Conservation (phyloP, 2,888 invertebrate species). For the Scaptodrosophila latifasciaeformis region DNA sequence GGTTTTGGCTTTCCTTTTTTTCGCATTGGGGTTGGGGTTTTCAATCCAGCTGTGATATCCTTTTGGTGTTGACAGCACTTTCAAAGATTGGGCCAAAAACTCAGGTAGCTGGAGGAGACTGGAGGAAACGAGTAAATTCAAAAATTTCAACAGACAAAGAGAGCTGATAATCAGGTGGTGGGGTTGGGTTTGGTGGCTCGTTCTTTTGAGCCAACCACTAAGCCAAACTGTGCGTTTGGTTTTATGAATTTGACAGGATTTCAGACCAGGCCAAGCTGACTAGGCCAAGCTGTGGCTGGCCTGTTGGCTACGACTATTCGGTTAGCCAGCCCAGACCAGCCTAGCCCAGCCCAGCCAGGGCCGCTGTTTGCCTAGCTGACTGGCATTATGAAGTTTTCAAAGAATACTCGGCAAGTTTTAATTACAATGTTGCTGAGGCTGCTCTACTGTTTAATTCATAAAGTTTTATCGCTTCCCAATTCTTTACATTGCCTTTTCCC, state of each 20-base stretch:
- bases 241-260: constrained; percentile 63
- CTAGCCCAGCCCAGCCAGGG: no score
- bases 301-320: no score
- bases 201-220: constrained; percentile 58
- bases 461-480: constrained; percentile 21
- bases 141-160: no score
- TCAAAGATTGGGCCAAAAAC: no score
- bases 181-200: constrained; percentile 10
- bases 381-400: constrained; percentile 56
- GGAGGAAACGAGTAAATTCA: constrained; percentile 2
- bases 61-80: constrained; percentile 47
- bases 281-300: constrained; percentile 2
- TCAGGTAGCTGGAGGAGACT: constrained; percentile 1
- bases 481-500: constrained; percentile 13
- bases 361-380: no score
- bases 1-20: constrained; percentile 16
- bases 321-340: no score
- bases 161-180: no score
- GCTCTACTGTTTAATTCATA: constrained; percentile 50
- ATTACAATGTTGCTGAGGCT: constrained; percentile 45
- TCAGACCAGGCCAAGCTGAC: constrained; percentile 4
- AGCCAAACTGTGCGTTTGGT: constrained; percentile 52
- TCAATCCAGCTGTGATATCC: constrained; percentile 64
- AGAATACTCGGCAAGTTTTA: constrained; percentile 54
- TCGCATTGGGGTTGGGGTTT: constrained; percentile 22